Base-by-base conservation (phyloP, 2,113 vertebrate species). In the Parus major region DNA sequence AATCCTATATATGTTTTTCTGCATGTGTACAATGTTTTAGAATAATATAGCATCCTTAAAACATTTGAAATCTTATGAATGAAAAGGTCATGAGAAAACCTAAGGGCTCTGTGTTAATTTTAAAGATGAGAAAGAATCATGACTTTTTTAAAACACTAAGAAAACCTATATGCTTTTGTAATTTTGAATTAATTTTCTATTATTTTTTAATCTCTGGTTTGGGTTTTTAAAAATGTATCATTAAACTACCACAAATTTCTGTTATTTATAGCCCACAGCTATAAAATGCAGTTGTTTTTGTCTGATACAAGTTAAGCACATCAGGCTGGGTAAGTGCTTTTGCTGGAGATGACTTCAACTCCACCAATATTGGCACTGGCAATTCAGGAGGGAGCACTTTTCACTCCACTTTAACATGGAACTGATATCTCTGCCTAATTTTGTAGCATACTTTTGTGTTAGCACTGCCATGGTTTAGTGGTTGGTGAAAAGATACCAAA, bases 311-410 rank as follows among this genome's bases (percentile, higher is more conserved):
- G 66, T 46, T 53, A 79, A 91, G 70, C 69, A 80, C 36, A n/a
- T 44, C 49, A 70, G 52, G 36, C 80, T 75, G 69, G 41, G 7
- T n/a, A 91, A 84, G 39, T 49, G 41, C 68, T 86, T 59, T n/a
- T 21, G n/a, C 19, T 77, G 80, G 55, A 66, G 68, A 91, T 60
- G 24, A 88, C 64, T 83, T 88, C 50, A 81, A 20, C 52, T 56
- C 52, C 8, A 68, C 82, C 2, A 2, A 17, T 75, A 64, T 1
- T 94, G 92, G 86, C 88, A 75, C 31, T 81, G 44, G 56, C 52
- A 92, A 84, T 71, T 95, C 95, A 92, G 72, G 41, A 93, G 94
- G 94, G 92, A 95, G 86, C 91, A 93, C 72, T 94, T 95, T 94
- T 88, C 94, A 63, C 82, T 86, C 64, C 0, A 2, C 35, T 94